Evolutionary conservation across 2,888 invertebrate genomes (phyloP).

Genomic region (Heliconius ismenius): DNA sequence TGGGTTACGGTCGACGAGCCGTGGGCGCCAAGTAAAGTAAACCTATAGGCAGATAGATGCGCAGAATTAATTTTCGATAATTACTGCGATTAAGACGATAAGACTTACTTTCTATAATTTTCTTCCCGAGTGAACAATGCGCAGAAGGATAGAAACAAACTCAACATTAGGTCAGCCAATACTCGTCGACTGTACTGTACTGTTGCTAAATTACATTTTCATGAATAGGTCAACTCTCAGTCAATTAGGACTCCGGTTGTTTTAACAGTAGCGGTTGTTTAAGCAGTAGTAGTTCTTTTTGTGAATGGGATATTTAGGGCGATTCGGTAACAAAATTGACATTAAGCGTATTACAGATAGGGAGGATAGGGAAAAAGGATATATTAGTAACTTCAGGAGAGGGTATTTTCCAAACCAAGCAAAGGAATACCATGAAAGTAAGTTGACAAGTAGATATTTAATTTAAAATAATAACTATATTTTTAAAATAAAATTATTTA

Average conservation of each 20-base stretch:
- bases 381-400: neutral
- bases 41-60: neutral
- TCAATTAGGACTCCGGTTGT: constrained; percentile 13
- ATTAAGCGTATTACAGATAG: neutral
- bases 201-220: constrained; percentile 7
- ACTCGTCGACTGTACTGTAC: neutral
- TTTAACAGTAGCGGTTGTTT: neutral
- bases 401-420: neutral
- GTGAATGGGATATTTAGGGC: neutral
- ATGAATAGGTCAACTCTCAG: constrained; percentile 14
- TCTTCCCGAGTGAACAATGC: too few species aligned
- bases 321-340: neutral
- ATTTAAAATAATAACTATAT: too few species aligned
- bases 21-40: neutral
- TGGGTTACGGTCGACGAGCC: constrained; percentile 1
- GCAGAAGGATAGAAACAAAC: too few species aligned
- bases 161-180: neutral
- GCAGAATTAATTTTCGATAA: too few species aligned
- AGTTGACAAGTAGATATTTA: neutral
- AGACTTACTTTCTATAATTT: too few species aligned
- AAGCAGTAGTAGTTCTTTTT: neutral
- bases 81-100: too few species aligned
- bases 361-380: too few species aligned
- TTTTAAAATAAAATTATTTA: too few species aligned
- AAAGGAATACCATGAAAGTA: neutral